Percentiles rank a stretch among this genome's conserved stretches.
These are phyloP conservation scores for Dendroctonus valens DNA, from an alignment of 1,140 invertebrate species.

Conservation along the genomic window DNA sequence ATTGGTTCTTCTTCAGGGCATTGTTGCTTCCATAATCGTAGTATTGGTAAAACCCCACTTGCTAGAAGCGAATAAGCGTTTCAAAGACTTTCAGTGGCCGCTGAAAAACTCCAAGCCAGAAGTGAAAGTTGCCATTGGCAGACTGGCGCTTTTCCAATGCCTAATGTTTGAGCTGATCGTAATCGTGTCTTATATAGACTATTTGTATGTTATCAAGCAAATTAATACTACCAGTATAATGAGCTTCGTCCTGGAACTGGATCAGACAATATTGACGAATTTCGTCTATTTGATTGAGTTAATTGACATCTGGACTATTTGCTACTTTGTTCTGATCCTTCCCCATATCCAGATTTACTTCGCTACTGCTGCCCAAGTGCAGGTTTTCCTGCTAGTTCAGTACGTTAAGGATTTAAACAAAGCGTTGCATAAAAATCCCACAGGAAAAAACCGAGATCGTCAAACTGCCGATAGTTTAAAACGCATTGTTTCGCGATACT, in stretches of 20 bases:
- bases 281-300: neutral
- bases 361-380: neutral
- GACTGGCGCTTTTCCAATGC: neutral
- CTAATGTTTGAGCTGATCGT: neutral
- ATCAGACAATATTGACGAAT: neutral
- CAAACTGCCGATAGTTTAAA: neutral
- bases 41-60: neutral
- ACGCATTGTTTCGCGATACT: neutral
- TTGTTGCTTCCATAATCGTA: too few relatives aligned
- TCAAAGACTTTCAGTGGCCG: neutral
- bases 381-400: neutral
- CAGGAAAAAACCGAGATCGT: neutral
- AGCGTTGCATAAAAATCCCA: neutral
- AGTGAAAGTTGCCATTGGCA: neutral
- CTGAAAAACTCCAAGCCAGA: neutral
- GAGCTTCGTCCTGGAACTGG: neutral
- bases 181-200: neutral
- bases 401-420: neutral
- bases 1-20: too few relatives aligned
- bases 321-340: neutral
- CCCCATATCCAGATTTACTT: neutral
- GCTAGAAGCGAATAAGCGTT: neutral
- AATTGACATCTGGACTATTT: neutral
- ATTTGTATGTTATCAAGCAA: neutral
- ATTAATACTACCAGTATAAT: neutral